Conservation (phyloP, 1,140 invertebrate species). For the Calephelis nemesis region DNA sequence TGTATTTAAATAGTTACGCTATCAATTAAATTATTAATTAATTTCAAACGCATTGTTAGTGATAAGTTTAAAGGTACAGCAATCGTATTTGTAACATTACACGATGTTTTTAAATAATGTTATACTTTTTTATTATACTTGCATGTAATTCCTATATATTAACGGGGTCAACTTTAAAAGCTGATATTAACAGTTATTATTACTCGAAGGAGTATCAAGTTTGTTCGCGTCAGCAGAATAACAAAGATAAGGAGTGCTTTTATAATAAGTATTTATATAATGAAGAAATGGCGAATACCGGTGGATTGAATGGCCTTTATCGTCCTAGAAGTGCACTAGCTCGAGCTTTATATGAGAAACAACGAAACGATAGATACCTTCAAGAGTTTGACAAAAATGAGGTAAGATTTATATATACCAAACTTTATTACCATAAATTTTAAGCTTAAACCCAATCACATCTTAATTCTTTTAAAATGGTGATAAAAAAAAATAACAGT, state of each 20-base stretch:
- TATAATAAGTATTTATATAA: constrained; percentile 20
- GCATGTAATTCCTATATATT: constrained; percentile 16
- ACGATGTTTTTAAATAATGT: background rate
- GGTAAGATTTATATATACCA: constrained; percentile 71
- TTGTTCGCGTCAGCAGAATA: constrained; percentile 34
- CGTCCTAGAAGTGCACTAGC: constrained; percentile 83
- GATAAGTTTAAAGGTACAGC: background rate
- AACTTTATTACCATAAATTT: too few relatives aligned
- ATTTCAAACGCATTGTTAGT: background rate
- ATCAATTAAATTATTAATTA: background rate
- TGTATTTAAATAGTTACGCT: background rate
- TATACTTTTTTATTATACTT: constrained; percentile 11
- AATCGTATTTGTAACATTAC: background rate
- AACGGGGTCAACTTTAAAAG: constrained; percentile 29
- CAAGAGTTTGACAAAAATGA: constrained; percentile 82
- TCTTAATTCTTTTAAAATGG: too few relatives aligned
- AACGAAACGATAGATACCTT: constrained; percentile 83
- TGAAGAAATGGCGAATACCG: constrained; percentile 53
- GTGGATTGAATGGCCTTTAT: constrained; percentile 61
- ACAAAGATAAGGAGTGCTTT: background rate
- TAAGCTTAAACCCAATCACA: too few relatives aligned
- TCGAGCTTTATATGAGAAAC: constrained; percentile 84
- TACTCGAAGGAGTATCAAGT: constrained; percentile 54
- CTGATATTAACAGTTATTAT: constrained; percentile 48
- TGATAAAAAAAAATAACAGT: too few relatives aligned